phyloP scores from a whole-genome alignment of 1,140 invertebrate genomes.

The Anastrepha obliqua region DNA sequence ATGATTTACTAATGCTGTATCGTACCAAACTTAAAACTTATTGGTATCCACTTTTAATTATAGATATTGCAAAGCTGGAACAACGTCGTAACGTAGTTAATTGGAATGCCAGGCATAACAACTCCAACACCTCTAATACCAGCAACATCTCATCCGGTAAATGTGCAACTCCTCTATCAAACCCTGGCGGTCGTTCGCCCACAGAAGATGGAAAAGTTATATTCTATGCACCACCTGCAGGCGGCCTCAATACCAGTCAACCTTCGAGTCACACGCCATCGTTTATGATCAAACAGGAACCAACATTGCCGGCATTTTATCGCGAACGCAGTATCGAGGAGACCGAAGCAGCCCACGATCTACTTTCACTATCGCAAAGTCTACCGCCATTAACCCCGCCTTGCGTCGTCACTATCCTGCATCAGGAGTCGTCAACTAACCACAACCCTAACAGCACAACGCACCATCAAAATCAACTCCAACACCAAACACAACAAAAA shows the following conservation, averaged over 20 bases:
- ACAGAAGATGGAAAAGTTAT: conserved; percentile 69
- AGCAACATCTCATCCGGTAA: neutral
- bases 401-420: conserved; percentile 78
- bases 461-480: conserved; percentile 23
- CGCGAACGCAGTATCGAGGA: conserved; percentile 83
- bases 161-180: neutral
- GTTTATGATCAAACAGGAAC: conserved; percentile 71
- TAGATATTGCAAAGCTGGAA: neutral
- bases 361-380: conserved; percentile 87
- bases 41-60: neutral
- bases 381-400: conserved; percentile 84
- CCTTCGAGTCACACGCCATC: conserved; percentile 61
- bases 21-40: too few species aligned
- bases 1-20: neutral
- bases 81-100: conserved; percentile 21
- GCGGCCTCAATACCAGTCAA: conserved; percentile 59
- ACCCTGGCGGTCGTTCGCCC: conserved; percentile 29
- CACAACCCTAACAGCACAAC: conserved; percentile 54
- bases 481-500: conserved; percentile 61
- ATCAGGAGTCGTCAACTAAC: conserved; percentile 64
- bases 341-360: conserved; percentile 88
- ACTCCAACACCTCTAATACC: neutral
- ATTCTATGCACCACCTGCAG: conserved; percentile 72
- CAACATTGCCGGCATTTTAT: conserved; percentile 73
- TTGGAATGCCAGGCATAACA: conserved; percentile 2